Evolutionary conservation across 2,113 vertebrate genomes (phyloP).

Genomic region (Osmerus eperlanus): DNA sequence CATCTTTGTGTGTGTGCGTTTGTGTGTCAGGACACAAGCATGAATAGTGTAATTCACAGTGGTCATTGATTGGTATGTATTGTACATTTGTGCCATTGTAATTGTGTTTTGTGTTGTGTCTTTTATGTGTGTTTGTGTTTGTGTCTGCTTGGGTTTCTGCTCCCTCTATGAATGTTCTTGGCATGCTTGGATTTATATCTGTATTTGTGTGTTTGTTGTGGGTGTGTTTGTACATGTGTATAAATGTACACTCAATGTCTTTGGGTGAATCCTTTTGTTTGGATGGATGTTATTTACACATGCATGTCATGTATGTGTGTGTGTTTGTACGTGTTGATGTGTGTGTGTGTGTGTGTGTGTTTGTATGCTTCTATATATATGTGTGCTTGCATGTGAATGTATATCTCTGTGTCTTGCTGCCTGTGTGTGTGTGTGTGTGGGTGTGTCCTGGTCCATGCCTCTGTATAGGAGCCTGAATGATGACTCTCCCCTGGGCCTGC

Average conservation of each 20-base stretch:
- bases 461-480: constrained; percentile 80
- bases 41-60: constrained; percentile 4
- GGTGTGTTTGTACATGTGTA: background rate
- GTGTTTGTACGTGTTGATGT: constrained; percentile 22
- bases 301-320: constrained; percentile 11
- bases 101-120: constrained; percentile 8
- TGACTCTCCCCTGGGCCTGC: constrained; percentile 84
- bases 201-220: constrained; percentile 15
- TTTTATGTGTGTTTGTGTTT: background rate
- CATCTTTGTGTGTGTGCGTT: background rate
- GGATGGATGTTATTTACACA: constrained; percentile 15
- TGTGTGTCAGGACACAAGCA: constrained; percentile 6
- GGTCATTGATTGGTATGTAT: background rate
- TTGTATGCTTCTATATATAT: constrained; percentile 24
- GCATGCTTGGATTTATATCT: constrained; percentile 8
- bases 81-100: background rate
- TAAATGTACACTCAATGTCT: background rate
- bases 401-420: constrained; percentile 13
- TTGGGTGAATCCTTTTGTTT: background rate
- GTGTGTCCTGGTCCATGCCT: constrained; percentile 19
- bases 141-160: background rate
- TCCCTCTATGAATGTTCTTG: constrained; percentile 15
- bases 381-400: constrained; percentile 21
- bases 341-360: constrained; percentile 27
- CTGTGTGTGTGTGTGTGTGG: constrained; percentile 17